A percentile compares a stretch with the other conserved stretches of the same genome.
phyloP scores from a whole-genome alignment of 1,140 invertebrate genomes.

The Euura lappo region DNA sequence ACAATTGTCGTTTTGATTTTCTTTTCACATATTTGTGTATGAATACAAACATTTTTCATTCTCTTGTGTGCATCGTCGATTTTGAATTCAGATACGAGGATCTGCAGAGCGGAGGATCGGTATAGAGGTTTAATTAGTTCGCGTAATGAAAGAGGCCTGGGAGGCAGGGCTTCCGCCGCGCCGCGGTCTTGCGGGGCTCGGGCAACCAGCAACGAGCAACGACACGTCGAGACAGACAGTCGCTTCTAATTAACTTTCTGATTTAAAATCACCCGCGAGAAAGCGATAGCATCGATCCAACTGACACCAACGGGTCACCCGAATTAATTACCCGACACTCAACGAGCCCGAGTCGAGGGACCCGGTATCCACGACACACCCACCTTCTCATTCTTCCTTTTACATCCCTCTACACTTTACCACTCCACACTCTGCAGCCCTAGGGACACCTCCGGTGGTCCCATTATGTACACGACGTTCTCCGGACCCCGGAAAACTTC shows the following conservation, averaged over 20 bases:
- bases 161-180: constrained; percentile 16
- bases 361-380: constrained; percentile 10
- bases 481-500: too few relatives aligned
- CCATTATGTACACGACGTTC: too few relatives aligned
- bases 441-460: neutral
- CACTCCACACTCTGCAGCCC: neutral
- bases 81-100: neutral
- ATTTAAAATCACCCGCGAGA: constrained; percentile 46
- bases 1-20: too few relatives aligned
- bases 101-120: constrained; percentile 25
- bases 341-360: constrained; percentile 18
- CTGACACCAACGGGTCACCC: constrained; percentile 41
- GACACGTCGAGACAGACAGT: constrained; percentile 44
- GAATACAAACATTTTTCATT: too few relatives aligned
- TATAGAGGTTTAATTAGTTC: constrained; percentile 51
- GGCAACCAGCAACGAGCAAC: constrained; percentile 3
- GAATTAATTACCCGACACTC: constrained; percentile 51
- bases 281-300: constrained; percentile 39
- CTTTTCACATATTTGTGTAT: too few relatives aligned
- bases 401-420: neutral
- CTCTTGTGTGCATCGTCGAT: neutral
- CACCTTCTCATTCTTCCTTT: neutral
- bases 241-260: constrained; percentile 52
- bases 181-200: constrained; percentile 8
- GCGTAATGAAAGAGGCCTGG: constrained; percentile 41